Evolutionary conservation across 2,888 invertebrate genomes (phyloP).

Genomic region (Elaeidobius kamerunicus): DNA sequence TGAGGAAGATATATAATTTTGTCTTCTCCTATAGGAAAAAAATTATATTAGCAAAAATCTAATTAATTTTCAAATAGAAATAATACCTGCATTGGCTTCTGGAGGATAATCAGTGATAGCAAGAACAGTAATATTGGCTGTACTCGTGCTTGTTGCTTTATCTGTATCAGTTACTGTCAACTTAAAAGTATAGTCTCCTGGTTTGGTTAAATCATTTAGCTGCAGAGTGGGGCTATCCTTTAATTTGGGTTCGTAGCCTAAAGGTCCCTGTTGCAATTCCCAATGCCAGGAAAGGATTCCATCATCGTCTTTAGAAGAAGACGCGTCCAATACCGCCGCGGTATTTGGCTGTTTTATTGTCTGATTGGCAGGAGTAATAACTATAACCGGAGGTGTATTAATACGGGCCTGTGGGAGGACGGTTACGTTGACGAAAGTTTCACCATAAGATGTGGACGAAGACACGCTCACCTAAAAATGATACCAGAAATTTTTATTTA

Average conservation of each 20-base stretch:
- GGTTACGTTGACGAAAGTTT: slow-evolving; percentile 85
- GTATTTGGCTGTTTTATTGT: slow-evolving; percentile 87
- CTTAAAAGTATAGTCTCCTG: slow-evolving; percentile 88
- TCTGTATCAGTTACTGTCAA: slow-evolving; percentile 91
- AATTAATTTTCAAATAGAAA: too few species aligned
- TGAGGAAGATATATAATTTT: slow-evolving; percentile 87
- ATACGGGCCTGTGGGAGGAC: slow-evolving; percentile 80
- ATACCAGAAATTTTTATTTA: background rate
- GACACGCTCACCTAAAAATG: slow-evolving; percentile 61
- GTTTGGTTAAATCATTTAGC: slow-evolving; percentile 75
- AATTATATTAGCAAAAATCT: background rate
- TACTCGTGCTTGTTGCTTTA: slow-evolving; percentile 79
- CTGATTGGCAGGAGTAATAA: slow-evolving; percentile 82
- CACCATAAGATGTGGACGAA: slow-evolving; percentile 73
- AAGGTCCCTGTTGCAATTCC: slow-evolving; percentile 87
- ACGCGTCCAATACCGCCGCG: slow-evolving; percentile 85
- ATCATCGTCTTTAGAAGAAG: slow-evolving; percentile 66
- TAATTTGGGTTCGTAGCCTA: slow-evolving; percentile 72
- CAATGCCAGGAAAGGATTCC: slow-evolving; percentile 86
- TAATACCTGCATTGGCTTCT: slow-evolving; percentile 87
- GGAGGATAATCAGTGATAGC: slow-evolving; percentile 94
- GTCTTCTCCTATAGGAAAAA: slow-evolving; percentile 63
- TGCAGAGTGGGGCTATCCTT: slow-evolving; percentile 80
- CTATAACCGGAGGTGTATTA: slow-evolving; percentile 79
- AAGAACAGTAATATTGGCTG: slow-evolving; percentile 84